These are phyloP conservation scores for Oryzias celebensis DNA, from an alignment of 2,113 vertebrate genomes.

Conservation along the genomic window DNA sequence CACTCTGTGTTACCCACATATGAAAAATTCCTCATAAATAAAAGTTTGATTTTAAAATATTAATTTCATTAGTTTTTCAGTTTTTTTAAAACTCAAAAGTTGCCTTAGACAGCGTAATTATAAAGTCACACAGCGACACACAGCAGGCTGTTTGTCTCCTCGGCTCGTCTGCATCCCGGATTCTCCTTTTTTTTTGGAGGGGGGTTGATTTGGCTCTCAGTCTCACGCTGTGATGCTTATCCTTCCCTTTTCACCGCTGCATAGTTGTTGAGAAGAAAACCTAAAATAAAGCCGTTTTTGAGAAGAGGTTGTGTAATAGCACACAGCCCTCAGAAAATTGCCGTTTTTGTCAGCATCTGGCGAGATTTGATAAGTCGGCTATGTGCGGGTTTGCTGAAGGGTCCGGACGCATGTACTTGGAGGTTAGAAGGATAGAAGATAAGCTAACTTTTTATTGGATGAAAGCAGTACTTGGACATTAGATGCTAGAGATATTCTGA, in stretches of 20 bases:
- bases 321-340: conserved; percentile 34
- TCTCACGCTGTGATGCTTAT: conserved; percentile 35
- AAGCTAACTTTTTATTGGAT: conserved; percentile 32
- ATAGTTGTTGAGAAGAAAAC: conserved; percentile 34
- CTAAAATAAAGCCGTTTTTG: conserved; percentile 28
- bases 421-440: conserved; percentile 23
- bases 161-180: conserved; percentile 9
- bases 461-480: conserved; percentile 26
- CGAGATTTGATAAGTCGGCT: conserved; percentile 40
- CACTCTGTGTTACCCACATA: too few species aligned
- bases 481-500: conserved; percentile 36
- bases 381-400: conserved; percentile 6
- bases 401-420: too few species aligned
- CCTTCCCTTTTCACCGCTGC: conserved; percentile 32
- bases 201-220: conserved; percentile 17
- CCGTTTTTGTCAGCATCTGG: conserved; percentile 45
- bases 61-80: too few species aligned
- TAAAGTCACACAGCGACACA: not conserved
- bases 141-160: conserved; percentile 15
- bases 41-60: too few species aligned
- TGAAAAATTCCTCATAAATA: too few species aligned
- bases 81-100: too few species aligned
- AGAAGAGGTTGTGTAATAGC: conserved; percentile 30
- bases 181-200: conserved; percentile 17
- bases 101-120: too few species aligned